Base-by-base conservation (phyloP, 2,113 vertebrate genomes). In the Thomomys bottae region DNA sequence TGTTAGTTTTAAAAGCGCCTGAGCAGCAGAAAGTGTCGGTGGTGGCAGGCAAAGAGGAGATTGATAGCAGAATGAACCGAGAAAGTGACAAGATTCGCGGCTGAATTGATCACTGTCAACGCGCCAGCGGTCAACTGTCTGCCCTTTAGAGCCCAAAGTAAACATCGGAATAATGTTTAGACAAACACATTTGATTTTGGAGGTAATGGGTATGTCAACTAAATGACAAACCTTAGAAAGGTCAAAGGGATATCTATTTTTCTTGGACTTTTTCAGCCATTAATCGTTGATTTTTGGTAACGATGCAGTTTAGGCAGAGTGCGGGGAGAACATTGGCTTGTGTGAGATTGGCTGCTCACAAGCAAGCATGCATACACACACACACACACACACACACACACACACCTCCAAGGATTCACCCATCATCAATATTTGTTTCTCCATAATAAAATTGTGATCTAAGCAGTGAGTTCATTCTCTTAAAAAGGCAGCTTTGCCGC, bases 151-250 rank as follows among this genome's bases (percentile, higher is more conserved):
- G 98, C 97, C 98, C 98, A 97, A 97, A 97, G 97, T 94, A 97
- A 98, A 97, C 98, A 98, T 97, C 97, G 96, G 98, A 98, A 98
- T 98, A 98, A 98, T 98, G 98, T 98, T 98, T 98, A 98, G 98
- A 98, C 98, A 98, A 98, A 98, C 98, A 98, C 98, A 98, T 98
- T 98, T 98, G 98, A 98, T 98, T 98, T 98, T 96, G 96, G 97
- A 98, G 98, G 98, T 98, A 98, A 98, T 98, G 98, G 98, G 97
- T 97, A 98, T 98, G 98, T 98, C 98, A 98, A 98, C 97, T 93
- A 98, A 98, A 98, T 98, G 98, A 98, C 98, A 98, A 98, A 98
- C 98, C 97, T 98, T 97, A 87, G 97, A 97, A 97, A 98, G 98
- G 98, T 98, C 98, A 98, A 97, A 98, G 97, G 98, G 97, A 98